Evolutionary conservation across 2,113 vertebrate genomes (phyloP).

Genomic region (Albula glossodonta): DNA sequence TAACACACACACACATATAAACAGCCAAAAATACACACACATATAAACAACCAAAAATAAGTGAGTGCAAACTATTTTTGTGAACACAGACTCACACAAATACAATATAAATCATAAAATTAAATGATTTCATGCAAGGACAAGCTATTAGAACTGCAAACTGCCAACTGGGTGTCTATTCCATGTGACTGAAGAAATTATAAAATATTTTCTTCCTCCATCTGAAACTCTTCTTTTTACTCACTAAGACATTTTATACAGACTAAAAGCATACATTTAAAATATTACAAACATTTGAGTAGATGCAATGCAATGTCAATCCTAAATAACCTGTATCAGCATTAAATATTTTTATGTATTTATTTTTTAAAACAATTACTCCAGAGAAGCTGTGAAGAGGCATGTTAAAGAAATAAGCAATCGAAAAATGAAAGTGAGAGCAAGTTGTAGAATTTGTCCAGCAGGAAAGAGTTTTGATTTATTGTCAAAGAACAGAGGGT

Average conservation of each 20-base stretch:
- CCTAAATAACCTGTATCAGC: background rate
- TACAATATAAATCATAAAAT: constrained; percentile 29
- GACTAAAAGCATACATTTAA: constrained; percentile 6
- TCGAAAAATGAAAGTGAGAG: background rate
- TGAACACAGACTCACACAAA: constrained; percentile 21
- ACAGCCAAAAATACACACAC: constrained; percentile 40
- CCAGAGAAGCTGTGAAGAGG: background rate
- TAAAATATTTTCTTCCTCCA: background rate
- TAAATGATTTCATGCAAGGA: constrained; percentile 23
- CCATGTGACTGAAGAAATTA: background rate
- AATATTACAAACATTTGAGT: background rate
- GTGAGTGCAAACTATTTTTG: constrained; percentile 24
- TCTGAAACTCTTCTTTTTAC: background rate
- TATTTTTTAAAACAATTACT: background rate
- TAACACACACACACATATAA: constrained; percentile 38
- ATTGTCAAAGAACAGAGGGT: background rate
- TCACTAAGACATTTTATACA: background rate
- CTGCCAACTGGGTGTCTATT: background rate
- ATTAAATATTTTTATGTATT: background rate
- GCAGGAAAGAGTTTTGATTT: background rate
- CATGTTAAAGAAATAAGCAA: background rate
- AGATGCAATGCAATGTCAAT: background rate
- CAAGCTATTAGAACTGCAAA: constrained; percentile 24
- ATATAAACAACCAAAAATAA: constrained; percentile 44
- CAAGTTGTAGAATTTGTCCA: background rate